These are phyloP conservation scores for Sabellastarte sp. DNA, from an alignment of 2,888 invertebrate species.

Conservation along the genomic window DNA sequence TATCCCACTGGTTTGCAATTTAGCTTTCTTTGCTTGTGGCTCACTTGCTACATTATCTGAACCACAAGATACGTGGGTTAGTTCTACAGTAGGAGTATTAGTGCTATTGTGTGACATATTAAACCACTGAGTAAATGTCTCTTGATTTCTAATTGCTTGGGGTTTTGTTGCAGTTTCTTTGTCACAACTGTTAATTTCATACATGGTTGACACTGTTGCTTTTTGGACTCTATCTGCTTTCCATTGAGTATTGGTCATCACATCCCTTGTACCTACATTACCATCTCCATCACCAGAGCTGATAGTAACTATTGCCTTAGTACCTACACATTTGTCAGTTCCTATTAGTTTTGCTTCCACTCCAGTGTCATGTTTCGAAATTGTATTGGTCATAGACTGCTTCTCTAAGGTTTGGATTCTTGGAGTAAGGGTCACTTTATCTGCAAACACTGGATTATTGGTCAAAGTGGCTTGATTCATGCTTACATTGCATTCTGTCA, in stretches of 20 bases:
- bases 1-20: too few species aligned
- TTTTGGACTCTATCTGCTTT: not conserved
- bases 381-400: not conserved
- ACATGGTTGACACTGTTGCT: not conserved
- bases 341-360: constrained; percentile 8
- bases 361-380: constrained; percentile 6
- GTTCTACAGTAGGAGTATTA: not conserved
- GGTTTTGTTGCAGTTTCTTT: not conserved
- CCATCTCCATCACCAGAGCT: constrained; percentile 7
- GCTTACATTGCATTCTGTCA: constrained; percentile 5
- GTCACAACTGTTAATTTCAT: not conserved
- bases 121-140: not conserved
- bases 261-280: not conserved
- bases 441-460: not conserved
- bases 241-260: not conserved
- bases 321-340: constrained; percentile 7
- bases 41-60: not conserved
- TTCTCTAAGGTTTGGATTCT: not conserved
- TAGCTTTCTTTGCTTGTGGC: too few species aligned
- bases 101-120: not conserved
- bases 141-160: not conserved
- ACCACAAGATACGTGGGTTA: not conserved
- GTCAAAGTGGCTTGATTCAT: constrained; percentile 1
- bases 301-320: constrained; percentile 11
- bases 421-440: constrained; percentile 11